Base-by-base conservation (phyloP, 2,888 invertebrate genomes). In the Spodoptera littoralis region DNA sequence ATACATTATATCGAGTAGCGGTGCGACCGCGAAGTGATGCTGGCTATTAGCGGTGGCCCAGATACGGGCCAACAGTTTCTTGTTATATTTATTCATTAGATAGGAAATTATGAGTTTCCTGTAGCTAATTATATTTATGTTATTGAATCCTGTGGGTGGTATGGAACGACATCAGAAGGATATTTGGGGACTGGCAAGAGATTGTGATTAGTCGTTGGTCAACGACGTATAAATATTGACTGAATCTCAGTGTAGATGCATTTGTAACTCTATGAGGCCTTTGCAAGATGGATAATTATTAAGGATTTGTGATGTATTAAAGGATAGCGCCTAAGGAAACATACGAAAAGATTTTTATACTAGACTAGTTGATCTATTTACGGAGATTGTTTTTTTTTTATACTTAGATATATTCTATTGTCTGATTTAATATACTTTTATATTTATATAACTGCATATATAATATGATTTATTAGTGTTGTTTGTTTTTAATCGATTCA, bases 231-330 rank as follows among this genome's bases (percentile, higher is more conserved):
- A 94, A 94, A 94, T 93, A 94, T 92, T 93, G 94, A 95, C 94
- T 94, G 95, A 95, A 95, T 95, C 95, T 95, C 95, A 94, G 90
- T 93, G 93, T 95, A 95, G 94, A 94, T 95, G 95, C 95, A 95
- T 95, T 94, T 94, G 91, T 93, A 92, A 94, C 92, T 94, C 94
- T 92, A 93, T 93, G 94, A 94, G 94, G 95, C 95, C 95, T 94
- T 95, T 91, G 94, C 92, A 91, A 92, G 94, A 94, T 93, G 94
- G 95, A 93, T 92, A 92, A 92, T 92, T 94, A 91, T 91, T 93
- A 95, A 95, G 92, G 93, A 92, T 92, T 93, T 95, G 95, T 95
- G 95, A 95, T 95, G 94, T 94, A 93, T 93, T 93, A 92, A 94
- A 89, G 94, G 95, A 94, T 95, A 95, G 94, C 94, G 95, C 95